Evolutionary conservation across 2,797 vertebrate genomes (phyloP), one percentile per base, ranked within the genome.

Genomic region (Sebastes glaucus): DNA sequence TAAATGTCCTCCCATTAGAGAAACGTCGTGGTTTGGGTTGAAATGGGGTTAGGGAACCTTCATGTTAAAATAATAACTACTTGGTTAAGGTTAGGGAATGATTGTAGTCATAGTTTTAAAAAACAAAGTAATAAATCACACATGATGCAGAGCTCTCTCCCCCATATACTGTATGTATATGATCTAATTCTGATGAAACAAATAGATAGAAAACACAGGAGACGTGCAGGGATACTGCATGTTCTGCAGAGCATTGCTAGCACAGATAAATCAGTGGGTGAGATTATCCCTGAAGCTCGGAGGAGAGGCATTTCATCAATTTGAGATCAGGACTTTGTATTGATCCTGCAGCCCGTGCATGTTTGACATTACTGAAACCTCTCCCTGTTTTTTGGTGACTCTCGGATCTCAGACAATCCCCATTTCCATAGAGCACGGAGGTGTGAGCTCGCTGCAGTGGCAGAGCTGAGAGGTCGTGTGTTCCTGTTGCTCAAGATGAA

Each of bases 251-350:
- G 64, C 85, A 52, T 86, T 87, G 72, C 76, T 74, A 23, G 71
- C 52, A 18, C 89, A 88, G 92, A 92, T 91, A 95, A 95, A 94
- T 95, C 90, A 93, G 91, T 73, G 89, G 77, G 68, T 59, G 89
- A 88, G 90, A 93, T 94, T 94, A 94, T 90, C 90, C 88, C 76
- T 14, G 56, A 82, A 86, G 84, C 84, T 82, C 46, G 83, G 69
- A 78, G 77, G 64, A 90, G 88, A 88, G 82, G 88, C 89, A 88
- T 94, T 94, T 94, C 92, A 95, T 96, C 93, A 96, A 94, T 56
- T 23, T 83, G 91, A 93, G 90, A 94, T 95, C 88, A 92, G 89
- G 94, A 77, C 81, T 88, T 64, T 53, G 53, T 92, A 94, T 92
- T 88, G 93, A 95, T 93, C 92, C 55, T 71, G 38, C 74, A 77